phyloP scores from a whole-genome alignment of 2,888 invertebrate species.

The Protophormia terraenovae region DNA sequence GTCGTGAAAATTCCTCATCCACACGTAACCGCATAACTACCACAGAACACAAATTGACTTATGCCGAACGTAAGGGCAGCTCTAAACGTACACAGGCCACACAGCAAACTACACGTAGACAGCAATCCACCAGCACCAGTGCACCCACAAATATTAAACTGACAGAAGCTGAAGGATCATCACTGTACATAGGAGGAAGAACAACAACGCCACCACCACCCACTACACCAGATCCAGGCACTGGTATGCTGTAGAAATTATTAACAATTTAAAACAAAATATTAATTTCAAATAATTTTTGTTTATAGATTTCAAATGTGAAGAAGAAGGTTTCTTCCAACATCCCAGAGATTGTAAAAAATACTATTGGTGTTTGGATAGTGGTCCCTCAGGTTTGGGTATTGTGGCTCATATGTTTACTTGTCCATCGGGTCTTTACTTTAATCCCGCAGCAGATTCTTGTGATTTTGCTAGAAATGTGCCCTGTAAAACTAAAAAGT shows the following conservation, averaged over 20 bases:
- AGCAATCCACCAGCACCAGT: constrained; percentile 65
- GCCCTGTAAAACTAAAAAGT: constrained; percentile 85
- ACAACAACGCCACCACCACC: constrained; percentile 86
- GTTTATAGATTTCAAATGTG: constrained; percentile 91
- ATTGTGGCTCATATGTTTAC: constrained; percentile 96
- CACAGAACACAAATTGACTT: constrained; percentile 71
- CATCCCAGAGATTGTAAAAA: constrained; percentile 96
- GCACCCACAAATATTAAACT: constrained; percentile 79
- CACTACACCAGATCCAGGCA: constrained; percentile 93
- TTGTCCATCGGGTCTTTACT: constrained; percentile 94
- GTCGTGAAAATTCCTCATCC: constrained; percentile 74
- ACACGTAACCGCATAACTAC: constrained; percentile 73
- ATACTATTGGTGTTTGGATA: constrained; percentile 96
- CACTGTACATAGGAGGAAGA: constrained; percentile 77
- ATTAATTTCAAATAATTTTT: background rate
- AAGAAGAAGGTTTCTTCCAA: constrained; percentile 95
- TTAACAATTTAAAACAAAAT: background rate
- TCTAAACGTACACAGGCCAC: constrained; percentile 64
- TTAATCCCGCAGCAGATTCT: constrained; percentile 95
- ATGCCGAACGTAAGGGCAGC: constrained; percentile 68
- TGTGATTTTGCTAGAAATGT: constrained; percentile 96
- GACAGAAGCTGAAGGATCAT: constrained; percentile 76
- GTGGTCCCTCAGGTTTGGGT: constrained; percentile 93
- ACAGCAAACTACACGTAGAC: constrained; percentile 60
- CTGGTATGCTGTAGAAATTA: constrained; percentile 83